Base-by-base conservation (phyloP, 2,888 invertebrate species). In the Netelia virgata region DNA sequence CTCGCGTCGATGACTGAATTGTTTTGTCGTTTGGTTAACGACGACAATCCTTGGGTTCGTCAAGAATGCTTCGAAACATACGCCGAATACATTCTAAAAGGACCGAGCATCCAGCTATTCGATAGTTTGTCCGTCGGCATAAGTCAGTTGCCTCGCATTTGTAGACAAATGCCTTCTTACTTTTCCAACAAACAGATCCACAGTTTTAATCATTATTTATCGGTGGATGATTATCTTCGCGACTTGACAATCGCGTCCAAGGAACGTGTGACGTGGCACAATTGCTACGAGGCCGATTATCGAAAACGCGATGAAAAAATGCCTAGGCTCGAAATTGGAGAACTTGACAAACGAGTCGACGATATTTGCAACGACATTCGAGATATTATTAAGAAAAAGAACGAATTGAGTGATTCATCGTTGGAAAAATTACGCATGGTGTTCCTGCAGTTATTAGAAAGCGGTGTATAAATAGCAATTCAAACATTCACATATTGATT, bases 1-100 rank as follows among this genome's bases (percentile, higher is more conserved):
- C 73, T 76, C 18, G 64, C 61, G 1, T 64, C 79, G 1, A 78
- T 92, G 10, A 88, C 89, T 0, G 88, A 90, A 59, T 66, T 93
- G 3, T 91, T 91, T 41, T 88, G 89, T 72, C 83, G 73, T 3
- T 77, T 93, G 14, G 41, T 93, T 2, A 88, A 89, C 57, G 91
- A 92, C 43, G 83, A 87, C 0, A 87, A 90, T 74, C 88, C 90
- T 0, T 90, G 88, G 87, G 88, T 92, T 0, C 87, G 85, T 11
- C 92, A 93, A 68, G 92, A 92, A 66, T 91, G 90, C 0, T 85
- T 93, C 8, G 93, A 93, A 50, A 89, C 90, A 14, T 93, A 93
- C 70, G 90, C 91, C 53, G 47, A 88, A 3, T 84, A 92, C 3
- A 90, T 91, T 5, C 89, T 90, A 2, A 77, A 79, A 0, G 90